Evolutionary conservation across 1,140 invertebrate genomes (phyloP).

Genomic region (Macrobrachium rosenbergii): DNA sequence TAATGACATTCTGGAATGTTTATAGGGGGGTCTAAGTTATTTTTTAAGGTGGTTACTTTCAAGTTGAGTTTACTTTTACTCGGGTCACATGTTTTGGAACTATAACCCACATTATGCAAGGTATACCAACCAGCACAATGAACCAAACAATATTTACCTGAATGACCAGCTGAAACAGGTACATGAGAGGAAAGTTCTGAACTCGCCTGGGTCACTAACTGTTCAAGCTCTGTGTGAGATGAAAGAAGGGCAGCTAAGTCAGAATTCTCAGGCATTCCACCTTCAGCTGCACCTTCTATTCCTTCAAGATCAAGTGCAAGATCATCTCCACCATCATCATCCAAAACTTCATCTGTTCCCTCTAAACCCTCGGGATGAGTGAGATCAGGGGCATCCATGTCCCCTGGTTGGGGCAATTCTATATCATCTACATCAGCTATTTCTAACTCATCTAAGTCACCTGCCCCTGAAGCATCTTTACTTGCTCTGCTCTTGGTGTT

Average conservation of each 20-base stretch:
- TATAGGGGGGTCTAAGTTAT: too few species aligned
- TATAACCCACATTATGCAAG: too few species aligned
- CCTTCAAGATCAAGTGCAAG: conserved; percentile 63
- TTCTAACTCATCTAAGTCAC: neutral
- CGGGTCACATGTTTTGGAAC: too few species aligned
- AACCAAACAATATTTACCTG: conserved; percentile 26
- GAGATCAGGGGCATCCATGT: neutral
- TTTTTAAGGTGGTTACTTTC: too few species aligned
- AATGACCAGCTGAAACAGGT: conserved; percentile 22
- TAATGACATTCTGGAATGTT: too few species aligned
- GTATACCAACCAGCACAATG: too few species aligned
- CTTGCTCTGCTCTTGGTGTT: neutral
- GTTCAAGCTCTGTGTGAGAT: conserved; percentile 58
- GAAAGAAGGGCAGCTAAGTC: conserved; percentile 67
- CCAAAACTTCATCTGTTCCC: conserved; percentile 6
- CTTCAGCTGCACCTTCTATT: conserved; percentile 72
- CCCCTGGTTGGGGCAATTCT: conserved; percentile 16
- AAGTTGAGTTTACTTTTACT: too few species aligned
- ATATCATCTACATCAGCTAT: neutral
- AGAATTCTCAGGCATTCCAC: conserved; percentile 70
- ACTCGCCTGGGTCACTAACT: conserved; percentile 61
- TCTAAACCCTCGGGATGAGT: conserved; percentile 19
- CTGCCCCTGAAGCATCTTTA: neutral
- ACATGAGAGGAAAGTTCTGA: conserved; percentile 57
- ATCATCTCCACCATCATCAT: conserved; percentile 47